A percentile compares a stretch with the other conserved stretches of the same genome.
Evolutionary conservation across 2,113 vertebrate genomes (phyloP).

Genomic region (Syngnathus scovelli): DNA sequence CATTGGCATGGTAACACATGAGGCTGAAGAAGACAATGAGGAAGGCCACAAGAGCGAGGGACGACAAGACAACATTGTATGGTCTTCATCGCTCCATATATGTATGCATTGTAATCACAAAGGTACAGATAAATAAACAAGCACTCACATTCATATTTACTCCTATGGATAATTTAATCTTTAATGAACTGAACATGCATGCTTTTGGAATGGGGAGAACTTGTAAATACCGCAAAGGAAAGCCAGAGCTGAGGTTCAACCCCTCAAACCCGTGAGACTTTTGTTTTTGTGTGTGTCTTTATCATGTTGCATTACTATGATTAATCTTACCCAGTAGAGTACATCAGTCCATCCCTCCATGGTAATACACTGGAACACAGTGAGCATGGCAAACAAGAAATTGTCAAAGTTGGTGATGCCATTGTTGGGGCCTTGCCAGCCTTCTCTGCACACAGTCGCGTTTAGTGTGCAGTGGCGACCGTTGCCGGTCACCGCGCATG

Average conservation of each 20-base stretch:
- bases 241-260: neutral
- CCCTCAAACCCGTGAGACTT: neutral
- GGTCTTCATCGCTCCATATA: conserved; percentile 34
- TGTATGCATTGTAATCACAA: conserved; percentile 19
- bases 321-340: conserved; percentile 88
- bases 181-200: neutral
- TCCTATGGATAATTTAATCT: neutral
- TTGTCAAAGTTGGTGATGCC: conserved; percentile 99
- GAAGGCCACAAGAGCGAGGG: conserved; percentile 14
- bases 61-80: conserved; percentile 34
- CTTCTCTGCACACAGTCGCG: conserved; percentile 83
- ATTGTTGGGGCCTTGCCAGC: conserved; percentile 94
- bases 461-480: conserved; percentile 87
- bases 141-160: neutral
- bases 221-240: neutral
- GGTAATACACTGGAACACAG: conserved; percentile 98
- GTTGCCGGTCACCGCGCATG: conserved; percentile 90
- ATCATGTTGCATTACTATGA: neutral
- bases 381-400: conserved; percentile 97
- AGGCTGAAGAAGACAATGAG: conserved; percentile 7
- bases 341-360: conserved; percentile 99
- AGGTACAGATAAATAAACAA: neutral
- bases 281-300: neutral
- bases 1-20: conserved; percentile 60
- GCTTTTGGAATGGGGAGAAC: neutral